Percentiles rank a stretch among this genome's conserved stretches.
Evolutionary conservation across 2,888 invertebrate genomes (phyloP).

Genomic region (Callimorpha dominula): DNA sequence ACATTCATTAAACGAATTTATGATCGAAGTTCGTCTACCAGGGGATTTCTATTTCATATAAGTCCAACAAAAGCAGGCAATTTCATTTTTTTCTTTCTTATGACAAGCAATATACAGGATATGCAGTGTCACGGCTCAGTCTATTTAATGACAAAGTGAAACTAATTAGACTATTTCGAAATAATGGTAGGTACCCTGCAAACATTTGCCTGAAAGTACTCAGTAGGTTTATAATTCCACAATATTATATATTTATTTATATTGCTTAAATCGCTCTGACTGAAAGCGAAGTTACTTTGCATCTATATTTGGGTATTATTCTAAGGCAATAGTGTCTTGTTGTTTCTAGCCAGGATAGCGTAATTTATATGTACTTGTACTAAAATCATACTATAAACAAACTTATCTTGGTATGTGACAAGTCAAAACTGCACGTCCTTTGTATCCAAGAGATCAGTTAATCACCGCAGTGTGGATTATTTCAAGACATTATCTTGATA

Average conservation of each 20-base stretch:
- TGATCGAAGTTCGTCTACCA: too few species aligned
- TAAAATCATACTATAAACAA: not conserved
- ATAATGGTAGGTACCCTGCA: not conserved
- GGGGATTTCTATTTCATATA: too few species aligned
- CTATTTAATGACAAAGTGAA: too few species aligned
- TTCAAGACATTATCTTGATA: constrained; percentile 56
- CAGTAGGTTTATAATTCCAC: not conserved
- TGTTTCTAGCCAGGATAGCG: not conserved
- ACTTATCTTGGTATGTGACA: not conserved
- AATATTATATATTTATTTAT: not conserved
- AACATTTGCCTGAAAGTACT: not conserved
- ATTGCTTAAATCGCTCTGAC: not conserved
- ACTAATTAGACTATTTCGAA: not conserved
- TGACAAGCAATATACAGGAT: too few species aligned
- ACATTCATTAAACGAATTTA: too few species aligned
- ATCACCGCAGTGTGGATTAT: constrained; percentile 49
- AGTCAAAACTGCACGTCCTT: constrained; percentile 3
- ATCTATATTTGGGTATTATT: not conserved
- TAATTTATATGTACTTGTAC: not conserved
- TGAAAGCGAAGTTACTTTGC: not conserved
- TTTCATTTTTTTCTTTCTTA: too few species aligned
- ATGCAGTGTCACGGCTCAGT: too few species aligned
- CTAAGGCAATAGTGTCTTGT: not conserved
- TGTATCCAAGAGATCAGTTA: constrained; percentile 28
- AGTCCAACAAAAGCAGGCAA: too few species aligned